Conservation (phyloP, 53 echinoderm and acorn worm species). For the Holothuria scabra region DNA sequence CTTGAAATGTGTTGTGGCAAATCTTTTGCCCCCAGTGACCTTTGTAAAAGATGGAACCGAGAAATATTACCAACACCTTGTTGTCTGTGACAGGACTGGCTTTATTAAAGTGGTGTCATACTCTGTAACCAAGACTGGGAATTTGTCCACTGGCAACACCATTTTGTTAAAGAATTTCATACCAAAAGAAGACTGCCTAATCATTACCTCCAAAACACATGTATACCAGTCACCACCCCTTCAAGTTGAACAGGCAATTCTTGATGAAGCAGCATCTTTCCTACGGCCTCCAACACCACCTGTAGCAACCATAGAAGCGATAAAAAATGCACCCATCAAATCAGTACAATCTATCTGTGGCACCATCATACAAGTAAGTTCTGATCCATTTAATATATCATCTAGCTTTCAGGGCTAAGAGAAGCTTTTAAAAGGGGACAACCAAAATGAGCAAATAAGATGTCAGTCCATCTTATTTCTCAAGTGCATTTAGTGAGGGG, state of each 20-base stretch:
- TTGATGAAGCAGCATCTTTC: neutral
- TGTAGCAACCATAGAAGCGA: neutral
- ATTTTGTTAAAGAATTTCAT: slow-evolving; percentile 8
- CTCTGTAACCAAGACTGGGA: neutral
- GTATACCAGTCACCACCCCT: neutral
- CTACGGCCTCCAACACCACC: slow-evolving; percentile 28
- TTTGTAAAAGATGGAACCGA: slow-evolving; percentile 2
- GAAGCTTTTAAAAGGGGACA: too few relatives aligned
- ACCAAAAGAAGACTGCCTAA: neutral
- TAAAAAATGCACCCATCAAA: neutral
- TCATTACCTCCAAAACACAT: neutral
- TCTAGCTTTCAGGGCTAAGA: too few relatives aligned
- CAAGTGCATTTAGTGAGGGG: too few relatives aligned
- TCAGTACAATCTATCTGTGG: slow-evolving; percentile 13
- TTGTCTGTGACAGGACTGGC: slow-evolving; percentile 6
- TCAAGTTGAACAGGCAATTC: neutral
- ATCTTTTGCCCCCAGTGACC: neutral
- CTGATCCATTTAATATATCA: too few relatives aligned
- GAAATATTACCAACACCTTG: neutral
- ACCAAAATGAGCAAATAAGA: too few relatives aligned
- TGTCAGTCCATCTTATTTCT: too few relatives aligned
- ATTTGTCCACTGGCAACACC: neutral
- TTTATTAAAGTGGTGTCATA: neutral
- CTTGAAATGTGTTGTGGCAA: neutral
- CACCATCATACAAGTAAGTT: slow-evolving; percentile 10